Evolutionary conservation across 1,140 invertebrate species (phyloP), one percentile per base, ranked within the genome.

Genomic region (Meteorus sp.): DNA sequence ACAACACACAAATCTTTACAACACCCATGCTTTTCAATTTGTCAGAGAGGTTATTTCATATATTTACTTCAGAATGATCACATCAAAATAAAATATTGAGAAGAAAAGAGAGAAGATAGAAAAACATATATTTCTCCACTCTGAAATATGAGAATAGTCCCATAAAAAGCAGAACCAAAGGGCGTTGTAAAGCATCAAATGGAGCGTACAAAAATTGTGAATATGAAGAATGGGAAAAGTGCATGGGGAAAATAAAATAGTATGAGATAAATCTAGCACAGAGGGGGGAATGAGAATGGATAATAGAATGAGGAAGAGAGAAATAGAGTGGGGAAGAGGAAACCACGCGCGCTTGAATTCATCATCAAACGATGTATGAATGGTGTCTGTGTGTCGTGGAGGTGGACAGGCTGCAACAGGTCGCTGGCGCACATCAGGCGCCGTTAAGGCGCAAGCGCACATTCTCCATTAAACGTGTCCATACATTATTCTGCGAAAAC

Each of bases 371-470:
- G 45, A 31, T 22, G 23, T 27, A 48, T 48, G 45, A 48, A 48
- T 48, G 45, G 45, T 48, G 8, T 29, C 25, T 48, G 22, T 47
- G 11, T 8, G 5, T 11, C 17, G 25, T 11, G 27, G 45, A 31
- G 45, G 45, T 48, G 45, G 25, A 48, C 22, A 11, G 45, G n/a
- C n/a, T n/a, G 45, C 45, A 48, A 48, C 45, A 48, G 45, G 45
- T 48, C 45, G 45, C 13, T 13, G 27, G 23, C 13, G 45, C 23
- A 31, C 15, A 48, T 29, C 13, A 15, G 9, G 23, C n/a, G 25
- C 11, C 11, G 9, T 8, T 23, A 9, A 9, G 31, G 45, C 45
- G 45, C 45, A 48, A 5, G 45, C 45, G 45, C 45, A 17, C 1
- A 48, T 15, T 29, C 17, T 27, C 27, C 5, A 11, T 23, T 23